These are phyloP conservation scores for Coreoperca whiteheadi DNA, from an alignment of 2,113 vertebrate genomes.

Conservation along the genomic window DNA sequence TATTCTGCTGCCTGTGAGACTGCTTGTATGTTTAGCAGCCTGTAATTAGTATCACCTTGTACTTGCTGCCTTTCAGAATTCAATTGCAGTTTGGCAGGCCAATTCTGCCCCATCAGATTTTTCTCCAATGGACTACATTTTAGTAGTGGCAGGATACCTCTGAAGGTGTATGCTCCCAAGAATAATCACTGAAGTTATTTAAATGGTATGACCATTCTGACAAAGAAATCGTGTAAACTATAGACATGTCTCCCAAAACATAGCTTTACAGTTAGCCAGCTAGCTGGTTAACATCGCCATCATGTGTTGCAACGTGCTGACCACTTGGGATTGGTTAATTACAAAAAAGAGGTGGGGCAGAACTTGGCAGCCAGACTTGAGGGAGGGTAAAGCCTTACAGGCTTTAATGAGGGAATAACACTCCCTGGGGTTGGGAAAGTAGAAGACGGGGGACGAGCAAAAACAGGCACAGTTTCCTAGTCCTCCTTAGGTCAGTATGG, in stretches of 20 bases:
- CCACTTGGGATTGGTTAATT: conserved; percentile 4
- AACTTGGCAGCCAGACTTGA: conserved; percentile 1
- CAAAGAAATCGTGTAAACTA: not conserved
- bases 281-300: not conserved
- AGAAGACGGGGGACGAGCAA: not conserved
- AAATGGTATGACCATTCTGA: not conserved
- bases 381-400: not conserved
- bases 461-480: not conserved
- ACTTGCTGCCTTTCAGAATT: conserved; percentile 51
- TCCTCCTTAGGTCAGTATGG: not conserved
- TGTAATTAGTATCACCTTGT: conserved; percentile 65
- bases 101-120: conserved; percentile 26
- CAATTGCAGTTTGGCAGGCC: conserved; percentile 40
- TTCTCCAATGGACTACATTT: conserved; percentile 9
- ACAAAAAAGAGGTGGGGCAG: not conserved
- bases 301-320: not conserved
- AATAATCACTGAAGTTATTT: not conserved
- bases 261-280: not conserved
- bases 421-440: not conserved
- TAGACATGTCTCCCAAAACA: not conserved
- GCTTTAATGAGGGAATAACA: conserved; percentile 9
- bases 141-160: conserved; percentile 13
- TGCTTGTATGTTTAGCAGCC: conserved; percentile 61
- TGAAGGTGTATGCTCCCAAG: not conserved
- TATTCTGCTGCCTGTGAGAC: conserved; percentile 48